Conservation (phyloP, 2,888 invertebrate genomes). For the Dolomedes plantarius region DNA sequence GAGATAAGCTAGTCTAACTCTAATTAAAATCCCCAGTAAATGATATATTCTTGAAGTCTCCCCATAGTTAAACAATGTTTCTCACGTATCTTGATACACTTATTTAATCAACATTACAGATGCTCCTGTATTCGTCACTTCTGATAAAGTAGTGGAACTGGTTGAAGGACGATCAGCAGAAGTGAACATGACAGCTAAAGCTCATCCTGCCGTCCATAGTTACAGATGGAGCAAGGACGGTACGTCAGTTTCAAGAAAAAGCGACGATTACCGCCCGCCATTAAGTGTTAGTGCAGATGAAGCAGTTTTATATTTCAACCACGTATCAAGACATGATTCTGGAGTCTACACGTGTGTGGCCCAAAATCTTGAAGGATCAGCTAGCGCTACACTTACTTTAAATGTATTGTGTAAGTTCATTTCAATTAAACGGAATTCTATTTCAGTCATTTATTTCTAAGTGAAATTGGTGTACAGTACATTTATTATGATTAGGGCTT, state of each 20-base stretch:
- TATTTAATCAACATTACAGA: conserved; percentile 75
- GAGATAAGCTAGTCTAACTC: too few relatives aligned
- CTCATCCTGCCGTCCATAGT: conserved; percentile 87
- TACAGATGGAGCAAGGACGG: conserved; percentile 86
- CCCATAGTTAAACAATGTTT: too few relatives aligned
- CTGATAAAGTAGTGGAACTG: conserved; percentile 76
- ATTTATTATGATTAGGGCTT: too few relatives aligned
- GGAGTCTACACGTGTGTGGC: conserved; percentile 92
- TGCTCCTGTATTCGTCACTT: conserved; percentile 77
- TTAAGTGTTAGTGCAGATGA: conserved; percentile 60
- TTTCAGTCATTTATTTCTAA: not conserved
- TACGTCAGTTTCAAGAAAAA: conserved; percentile 7
- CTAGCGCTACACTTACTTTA: conserved; percentile 86
- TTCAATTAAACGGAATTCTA: not conserved
- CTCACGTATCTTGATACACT: too few relatives aligned
- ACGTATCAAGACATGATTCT: conserved; percentile 86
- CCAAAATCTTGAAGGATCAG: conserved; percentile 89
- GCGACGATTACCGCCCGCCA: conserved; percentile 11
- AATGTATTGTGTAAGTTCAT: conserved; percentile 84
- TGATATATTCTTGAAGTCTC: too few relatives aligned
- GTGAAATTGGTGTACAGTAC: not conserved
- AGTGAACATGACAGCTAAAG: conserved; percentile 87
- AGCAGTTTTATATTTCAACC: conserved; percentile 87
- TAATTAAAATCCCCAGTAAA: too few relatives aligned
- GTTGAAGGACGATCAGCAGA: conserved; percentile 87